Conservation (phyloP, 2,888 invertebrate species). For the Cephus pulcher region DNA sequence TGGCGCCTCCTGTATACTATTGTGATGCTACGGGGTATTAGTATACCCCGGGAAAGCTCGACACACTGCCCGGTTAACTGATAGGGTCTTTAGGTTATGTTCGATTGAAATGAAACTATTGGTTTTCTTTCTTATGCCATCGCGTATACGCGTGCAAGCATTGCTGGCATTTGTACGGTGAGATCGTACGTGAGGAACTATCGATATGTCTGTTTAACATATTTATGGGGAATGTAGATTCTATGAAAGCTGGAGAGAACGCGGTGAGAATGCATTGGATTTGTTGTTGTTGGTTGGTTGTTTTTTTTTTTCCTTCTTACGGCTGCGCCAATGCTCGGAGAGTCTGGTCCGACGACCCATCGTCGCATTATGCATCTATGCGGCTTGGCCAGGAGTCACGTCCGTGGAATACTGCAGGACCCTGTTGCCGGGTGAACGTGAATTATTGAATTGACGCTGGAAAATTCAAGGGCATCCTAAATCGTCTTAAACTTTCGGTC, state of each 20-base stretch:
- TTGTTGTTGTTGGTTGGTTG: neutral
- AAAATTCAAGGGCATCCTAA: neutral
- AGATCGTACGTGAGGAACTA: neutral
- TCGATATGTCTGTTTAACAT: neutral
- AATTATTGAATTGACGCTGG: neutral
- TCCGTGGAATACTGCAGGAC: neutral
- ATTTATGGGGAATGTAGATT: neutral
- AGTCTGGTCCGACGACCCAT: neutral
- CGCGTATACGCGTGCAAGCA: neutral
- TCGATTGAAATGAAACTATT: neutral
- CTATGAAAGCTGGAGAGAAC: neutral
- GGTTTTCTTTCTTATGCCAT: neutral
- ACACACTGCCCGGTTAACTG: neutral
- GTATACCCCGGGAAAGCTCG: slow-evolving; percentile 12
- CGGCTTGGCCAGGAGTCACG: neutral
- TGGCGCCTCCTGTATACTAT: slow-evolving; percentile 34
- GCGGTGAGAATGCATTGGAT: neutral
- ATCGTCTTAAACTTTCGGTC: neutral
- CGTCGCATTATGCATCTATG: neutral
- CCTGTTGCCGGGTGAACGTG: neutral
- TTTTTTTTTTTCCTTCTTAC: neutral
- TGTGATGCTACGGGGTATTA: slow-evolving; percentile 26
- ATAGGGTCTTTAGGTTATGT: neutral
- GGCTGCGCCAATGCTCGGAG: neutral
- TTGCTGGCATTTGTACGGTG: neutral